Conservation (phyloP, 2,888 invertebrate genomes). For the Microchrysa polita region DNA sequence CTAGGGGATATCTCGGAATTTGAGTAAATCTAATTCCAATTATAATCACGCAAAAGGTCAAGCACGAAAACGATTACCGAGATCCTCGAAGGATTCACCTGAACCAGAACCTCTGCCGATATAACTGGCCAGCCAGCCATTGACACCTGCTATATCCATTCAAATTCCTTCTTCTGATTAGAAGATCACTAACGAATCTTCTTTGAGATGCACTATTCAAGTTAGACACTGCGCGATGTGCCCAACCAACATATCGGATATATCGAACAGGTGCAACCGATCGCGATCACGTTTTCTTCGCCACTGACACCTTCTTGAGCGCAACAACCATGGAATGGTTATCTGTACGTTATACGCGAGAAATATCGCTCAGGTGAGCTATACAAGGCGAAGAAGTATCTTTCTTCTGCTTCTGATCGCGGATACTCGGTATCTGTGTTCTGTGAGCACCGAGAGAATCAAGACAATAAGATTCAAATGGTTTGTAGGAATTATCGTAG, state of each 20-base stretch:
- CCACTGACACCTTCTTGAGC: slow-evolving; percentile 58
- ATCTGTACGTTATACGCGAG: slow-evolving; percentile 32
- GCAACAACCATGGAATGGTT: slow-evolving; percentile 39
- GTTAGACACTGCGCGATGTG: not conserved
- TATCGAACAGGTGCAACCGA: slow-evolving; percentile 60
- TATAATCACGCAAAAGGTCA: slow-evolving; percentile 6
- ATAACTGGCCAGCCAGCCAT: not conserved
- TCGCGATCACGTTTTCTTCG: slow-evolving; percentile 62
- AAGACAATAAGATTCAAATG: slow-evolving; percentile 24
- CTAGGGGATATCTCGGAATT: not conserved
- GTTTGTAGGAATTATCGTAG: slow-evolving; percentile 25
- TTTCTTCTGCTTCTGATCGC: too few species aligned
- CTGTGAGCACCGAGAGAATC: slow-evolving; percentile 26
- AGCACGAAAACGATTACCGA: slow-evolving; percentile 3
- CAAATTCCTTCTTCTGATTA: not conserved
- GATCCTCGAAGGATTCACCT: not conserved
- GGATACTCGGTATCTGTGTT: not conserved
- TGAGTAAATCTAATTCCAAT: slow-evolving; percentile 15
- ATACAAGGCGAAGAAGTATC: slow-evolving; percentile 43
- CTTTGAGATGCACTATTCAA: not conserved
- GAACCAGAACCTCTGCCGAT: not conserved
- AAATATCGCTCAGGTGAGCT: slow-evolving; percentile 46
- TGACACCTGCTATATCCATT: not conserved
- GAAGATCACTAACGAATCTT: not conserved
- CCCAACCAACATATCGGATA: not conserved